Percentiles rank a stretch among this genome's conserved stretches.
Evolutionary conservation across 2,797 vertebrate genomes (phyloP).

Genomic region (Cyprinella venusta): DNA sequence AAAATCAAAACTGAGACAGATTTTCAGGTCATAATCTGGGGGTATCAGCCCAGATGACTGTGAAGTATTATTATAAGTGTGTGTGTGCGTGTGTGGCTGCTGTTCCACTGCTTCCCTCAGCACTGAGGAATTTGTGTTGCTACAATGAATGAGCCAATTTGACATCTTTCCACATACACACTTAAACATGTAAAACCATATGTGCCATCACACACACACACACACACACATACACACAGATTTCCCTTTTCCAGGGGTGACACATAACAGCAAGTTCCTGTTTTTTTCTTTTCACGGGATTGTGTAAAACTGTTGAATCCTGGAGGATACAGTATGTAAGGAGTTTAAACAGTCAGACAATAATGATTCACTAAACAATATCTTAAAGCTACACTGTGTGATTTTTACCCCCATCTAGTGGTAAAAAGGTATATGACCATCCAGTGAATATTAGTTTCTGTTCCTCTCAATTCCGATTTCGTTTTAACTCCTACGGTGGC

Average conservation of each 20-base stretch:
- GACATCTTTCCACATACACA: conserved; percentile 38
- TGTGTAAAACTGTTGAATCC: background rate
- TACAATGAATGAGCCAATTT: conserved; percentile 26
- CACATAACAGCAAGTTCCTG: background rate
- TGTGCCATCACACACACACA: background rate
- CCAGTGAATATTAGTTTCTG: no score
- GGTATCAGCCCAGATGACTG: background rate
- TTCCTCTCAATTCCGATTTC: no score
- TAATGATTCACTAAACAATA: background rate
- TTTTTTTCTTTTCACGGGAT: background rate
- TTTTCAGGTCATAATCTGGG: background rate
- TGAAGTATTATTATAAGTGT: background rate
- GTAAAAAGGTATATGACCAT: no score
- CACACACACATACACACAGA: background rate
- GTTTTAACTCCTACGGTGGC: no score
- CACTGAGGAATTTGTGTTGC: conserved; percentile 26
- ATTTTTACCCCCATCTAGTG: no score
- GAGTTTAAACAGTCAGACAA: background rate
- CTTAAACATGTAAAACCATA: conserved; percentile 30
- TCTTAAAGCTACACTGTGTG: no score
- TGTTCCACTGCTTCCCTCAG: conserved; percentile 9
- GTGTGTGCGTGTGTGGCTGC: background rate
- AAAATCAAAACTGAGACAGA: background rate
- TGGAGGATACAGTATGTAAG: background rate
- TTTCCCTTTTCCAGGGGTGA: background rate